Base-by-base conservation (phyloP, 2,888 invertebrate species). In the Galerucella calmariensis region DNA sequence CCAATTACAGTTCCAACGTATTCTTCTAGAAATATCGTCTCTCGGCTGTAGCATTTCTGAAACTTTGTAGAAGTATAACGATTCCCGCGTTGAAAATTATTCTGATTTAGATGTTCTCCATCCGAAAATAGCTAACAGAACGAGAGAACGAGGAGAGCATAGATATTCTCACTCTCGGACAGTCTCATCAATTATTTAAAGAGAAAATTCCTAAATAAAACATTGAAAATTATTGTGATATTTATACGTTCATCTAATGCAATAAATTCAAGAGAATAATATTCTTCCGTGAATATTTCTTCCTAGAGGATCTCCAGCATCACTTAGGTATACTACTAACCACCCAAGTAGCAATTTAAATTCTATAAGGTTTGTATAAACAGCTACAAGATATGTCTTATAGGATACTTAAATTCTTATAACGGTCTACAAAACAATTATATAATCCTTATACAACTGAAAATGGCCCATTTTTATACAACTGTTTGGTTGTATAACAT, bases 61-160 rank as follows among this genome's bases (percentile, higher is more conserved):
- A 75, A 75, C 61, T 75, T 77, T 75, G 56, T 44, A 59, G 63
- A 67, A 67, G 75, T 41, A 48, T 76, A 76, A 79, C 73, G 74
- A 76, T 79, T 77, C 78, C 78, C 78, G 73, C 24, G 77, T 73
- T 65, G 78, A 75, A 79, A 80, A 79, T 79, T 80, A 80, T 79
- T 79, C 75, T 80, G 79, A 79, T 79, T 79, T 77, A 76, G 74
- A 69, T 59, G 77, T 56, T 71, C 73, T 76, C 72, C 74, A 72
- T 73, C 71, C 72, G 72, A 77, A 75, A 69, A 77, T 74, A 69
- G 68, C 65, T 56, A 66, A 66, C 66, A 12, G 14, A 4, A 35
- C 12, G 27, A 35, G 46, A 44, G 44, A 63, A 9, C 12, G 12
- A 65, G 27, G 16, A 20, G 11, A 10, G 56, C 58, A 35, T 66